These are phyloP conservation scores for Pogonophryne albipinna DNA, from an alignment of 2,797 vertebrate species.

Conservation along the genomic window DNA sequence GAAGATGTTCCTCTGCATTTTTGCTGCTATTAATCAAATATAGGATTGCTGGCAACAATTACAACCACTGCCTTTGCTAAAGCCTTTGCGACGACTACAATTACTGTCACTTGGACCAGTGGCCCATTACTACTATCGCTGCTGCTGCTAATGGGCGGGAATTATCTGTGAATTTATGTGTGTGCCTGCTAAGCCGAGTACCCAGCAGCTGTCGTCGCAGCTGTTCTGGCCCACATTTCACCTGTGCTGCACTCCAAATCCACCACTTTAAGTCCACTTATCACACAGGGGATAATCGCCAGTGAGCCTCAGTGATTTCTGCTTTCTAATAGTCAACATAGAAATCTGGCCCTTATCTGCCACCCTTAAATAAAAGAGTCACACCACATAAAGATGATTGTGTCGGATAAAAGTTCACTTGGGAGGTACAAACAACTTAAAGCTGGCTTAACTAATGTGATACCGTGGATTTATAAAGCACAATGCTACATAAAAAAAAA, in stretches of 20 bases:
- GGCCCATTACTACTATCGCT: neutral
- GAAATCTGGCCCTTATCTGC: constrained; percentile 19
- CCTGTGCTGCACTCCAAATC: constrained; percentile 35
- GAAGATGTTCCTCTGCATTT: neutral
- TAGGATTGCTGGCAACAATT: neutral
- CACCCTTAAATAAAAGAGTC: neutral
- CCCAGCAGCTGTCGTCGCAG: constrained; percentile 50
- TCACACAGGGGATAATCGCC: constrained; percentile 21
- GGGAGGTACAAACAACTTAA: constrained; percentile 12
- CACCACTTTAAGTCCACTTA: constrained; percentile 17
- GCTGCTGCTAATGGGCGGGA: constrained; percentile 17
- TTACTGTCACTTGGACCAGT: neutral
- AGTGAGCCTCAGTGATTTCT: constrained; percentile 1
- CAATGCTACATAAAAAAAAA: neutral
- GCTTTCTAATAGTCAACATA: constrained; percentile 17
- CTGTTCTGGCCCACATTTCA: constrained; percentile 41
- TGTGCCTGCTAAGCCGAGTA: constrained; percentile 1
- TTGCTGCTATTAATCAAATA: neutral
- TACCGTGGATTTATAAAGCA: neutral
- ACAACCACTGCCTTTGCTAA: neutral
- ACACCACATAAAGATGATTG: neutral
- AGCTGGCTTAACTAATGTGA: constrained; percentile 12
- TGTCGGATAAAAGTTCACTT: neutral
- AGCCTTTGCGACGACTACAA: neutral
- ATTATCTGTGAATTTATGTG: constrained; percentile 11